Base-by-base conservation (phyloP, 2,113 vertebrate genomes). In the Eira barbara region DNA sequence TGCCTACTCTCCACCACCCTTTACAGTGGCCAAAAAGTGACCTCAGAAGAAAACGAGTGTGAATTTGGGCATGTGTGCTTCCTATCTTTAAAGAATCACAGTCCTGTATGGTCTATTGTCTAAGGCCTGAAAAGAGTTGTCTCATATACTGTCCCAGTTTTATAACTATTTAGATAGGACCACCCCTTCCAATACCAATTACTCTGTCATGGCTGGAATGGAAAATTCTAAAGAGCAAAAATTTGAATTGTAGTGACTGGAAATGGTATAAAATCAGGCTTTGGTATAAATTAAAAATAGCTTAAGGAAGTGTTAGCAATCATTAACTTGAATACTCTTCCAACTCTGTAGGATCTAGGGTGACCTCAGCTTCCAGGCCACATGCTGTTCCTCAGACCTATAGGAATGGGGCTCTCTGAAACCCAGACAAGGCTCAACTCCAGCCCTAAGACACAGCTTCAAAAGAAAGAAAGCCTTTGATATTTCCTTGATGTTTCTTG, bases 401-500 rank as follows among this genome's bases (percentile, higher is more conserved):
- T 39, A 63, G 21, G 57, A 79, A 71, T 1, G 55, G 45, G 11
- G 13, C 23, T 89, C 10, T 83, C 49, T 93, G 36, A 89, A 78
- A 63, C 27, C 0, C 45, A 57, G 27, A 4, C 1, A 80, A 85
- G 14, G 27, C 10, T 93, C 71, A 80, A 39, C 31, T 80, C 7
- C 12, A 63, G 23, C n/a, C 49, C 7, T 34, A 80, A 89, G 55
- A 79, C 31, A 84, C 14, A 82, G 25, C 42, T 93, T 95, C 71
- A 63, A 89, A 95, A 93, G 36, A 25, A 47, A 92, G n/a, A 83
- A 63, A 78, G 36, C 9, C 65, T 83, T 93, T 92, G 65, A 71
- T 52, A 84, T 57, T 69, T 83, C 12, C 59, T 92, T 97, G n/a
- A 45, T 79, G 52, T 63, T 89, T 89, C 20, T 89, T 89, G 94